Evolutionary conservation across 1,140 invertebrate genomes (phyloP), one percentile per base, ranked within the genome.

Genomic region (Nilaparvata lugens): DNA sequence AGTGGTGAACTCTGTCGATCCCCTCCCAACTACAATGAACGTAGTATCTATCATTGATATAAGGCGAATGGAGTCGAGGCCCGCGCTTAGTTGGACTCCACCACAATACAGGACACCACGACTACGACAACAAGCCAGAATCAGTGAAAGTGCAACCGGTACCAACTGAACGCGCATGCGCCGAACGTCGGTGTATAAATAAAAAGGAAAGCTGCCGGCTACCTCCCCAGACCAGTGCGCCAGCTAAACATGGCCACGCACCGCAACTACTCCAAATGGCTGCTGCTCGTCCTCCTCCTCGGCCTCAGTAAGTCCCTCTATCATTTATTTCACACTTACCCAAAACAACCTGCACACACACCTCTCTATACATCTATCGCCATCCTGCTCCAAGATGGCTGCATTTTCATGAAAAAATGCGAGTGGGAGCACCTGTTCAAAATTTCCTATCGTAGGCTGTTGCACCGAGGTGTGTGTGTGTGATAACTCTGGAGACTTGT

Each of bases 161-260:
- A 35, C 18, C 19, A 16, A 5, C 1, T 43, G 1, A n/a, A 23
- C 11, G 57, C 57, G 57, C 57, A 59, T 59, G 57, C 57, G 57
- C 57, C n/a, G 7, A 2, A 4, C 24, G 9, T 23, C 57, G 2
- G 57, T 35, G 31, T 59, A 59, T 59, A 59, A 59, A 59, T 59
- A 59, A 59, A 59, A 59, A 59, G 57, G 57, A 59, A 59, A 59
- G 57, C 57, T 4, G 14, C 35, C 16, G 45, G n/a, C 23, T 24
- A 43, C 45, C 52, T 48, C 25, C 28, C 23, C 21, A 48, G 42
- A 16, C 23, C 21, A 48, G 42, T 42, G 35, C 31, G 31, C 45
- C 57, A 52, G 57, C 25, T 19, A 18, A 59, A 51, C 35, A 59
- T 59, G 57, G 43, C 35, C 2, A 35, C 31, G 4, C 9, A 2